phyloP scores from a whole-genome alignment of 2,113 vertebrate genomes.

The Halichoerus grypus region DNA sequence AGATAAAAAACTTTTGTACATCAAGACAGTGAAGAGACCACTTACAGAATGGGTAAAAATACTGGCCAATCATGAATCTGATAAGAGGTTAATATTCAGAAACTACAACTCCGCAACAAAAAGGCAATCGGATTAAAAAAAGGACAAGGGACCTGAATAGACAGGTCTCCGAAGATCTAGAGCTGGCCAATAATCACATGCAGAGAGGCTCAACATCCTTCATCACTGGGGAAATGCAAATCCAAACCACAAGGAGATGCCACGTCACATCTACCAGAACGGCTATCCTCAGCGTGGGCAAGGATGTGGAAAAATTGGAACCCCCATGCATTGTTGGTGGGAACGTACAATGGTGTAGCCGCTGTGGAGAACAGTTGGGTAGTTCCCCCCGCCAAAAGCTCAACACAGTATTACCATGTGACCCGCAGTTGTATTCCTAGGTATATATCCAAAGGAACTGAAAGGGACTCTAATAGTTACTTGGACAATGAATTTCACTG shows the following conservation, averaged over 20 bases:
- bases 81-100: background rate
- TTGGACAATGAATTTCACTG: background rate
- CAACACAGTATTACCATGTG: background rate
- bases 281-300: background rate
- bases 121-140: constrained; percentile 11
- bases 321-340: background rate
- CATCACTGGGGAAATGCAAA: background rate
- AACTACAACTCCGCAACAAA: background rate
- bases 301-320: background rate
- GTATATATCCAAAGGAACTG: background rate
- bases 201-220: background rate
- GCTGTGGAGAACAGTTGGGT: background rate
- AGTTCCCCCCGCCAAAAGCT: background rate
- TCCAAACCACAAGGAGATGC: background rate
- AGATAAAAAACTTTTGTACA: background rate
- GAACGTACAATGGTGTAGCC: background rate
- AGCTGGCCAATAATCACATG: background rate
- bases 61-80: background rate
- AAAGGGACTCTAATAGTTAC: background rate
- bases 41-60: background rate
- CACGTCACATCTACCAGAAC: background rate
- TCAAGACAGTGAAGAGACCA: background rate
- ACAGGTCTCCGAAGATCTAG: background rate
- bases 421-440: background rate
- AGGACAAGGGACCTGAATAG: background rate